phyloP scores from a whole-genome alignment of 2,888 invertebrate genomes.

The Dryocosmus kuriphilus region DNA sequence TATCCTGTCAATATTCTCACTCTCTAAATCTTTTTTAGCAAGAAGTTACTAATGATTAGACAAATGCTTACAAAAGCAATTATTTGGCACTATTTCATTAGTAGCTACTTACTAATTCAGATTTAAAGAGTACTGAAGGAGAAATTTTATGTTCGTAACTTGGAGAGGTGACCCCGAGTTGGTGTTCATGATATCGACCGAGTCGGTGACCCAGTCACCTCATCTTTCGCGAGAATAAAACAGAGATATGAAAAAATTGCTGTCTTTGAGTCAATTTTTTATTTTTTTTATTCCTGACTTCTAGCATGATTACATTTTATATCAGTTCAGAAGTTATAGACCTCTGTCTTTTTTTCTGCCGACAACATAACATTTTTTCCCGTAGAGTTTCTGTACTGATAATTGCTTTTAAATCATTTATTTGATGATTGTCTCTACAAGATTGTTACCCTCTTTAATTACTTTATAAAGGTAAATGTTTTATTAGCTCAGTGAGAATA shows the following conservation, averaged over 20 bases:
- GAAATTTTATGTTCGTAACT: neutral
- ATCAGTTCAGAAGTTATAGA: too few species aligned
- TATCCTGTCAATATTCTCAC: conserved; percentile 10
- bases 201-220: conserved; percentile 20
- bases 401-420: too few species aligned
- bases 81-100: too few species aligned
- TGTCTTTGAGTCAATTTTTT: neutral
- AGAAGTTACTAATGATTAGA: neutral
- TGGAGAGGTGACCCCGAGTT: neutral
- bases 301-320: too few species aligned
- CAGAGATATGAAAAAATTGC: conserved; percentile 4
- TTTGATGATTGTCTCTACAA: too few species aligned
- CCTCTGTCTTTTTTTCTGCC: too few species aligned
- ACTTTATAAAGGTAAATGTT: too few species aligned
- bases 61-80: too few species aligned
- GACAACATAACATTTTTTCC: too few species aligned
- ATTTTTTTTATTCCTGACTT: neutral
- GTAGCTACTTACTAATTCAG: neutral
- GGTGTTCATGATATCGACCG: conserved; percentile 22
- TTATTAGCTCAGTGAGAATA: too few species aligned
- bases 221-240: conserved; percentile 22
- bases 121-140: neutral
- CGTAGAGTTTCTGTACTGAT: too few species aligned
- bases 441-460: too few species aligned
- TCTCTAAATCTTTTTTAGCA: neutral